These are phyloP conservation scores for Thunnus maccoyii DNA, from an alignment of 2,113 vertebrate species.

Conservation along the genomic window DNA sequence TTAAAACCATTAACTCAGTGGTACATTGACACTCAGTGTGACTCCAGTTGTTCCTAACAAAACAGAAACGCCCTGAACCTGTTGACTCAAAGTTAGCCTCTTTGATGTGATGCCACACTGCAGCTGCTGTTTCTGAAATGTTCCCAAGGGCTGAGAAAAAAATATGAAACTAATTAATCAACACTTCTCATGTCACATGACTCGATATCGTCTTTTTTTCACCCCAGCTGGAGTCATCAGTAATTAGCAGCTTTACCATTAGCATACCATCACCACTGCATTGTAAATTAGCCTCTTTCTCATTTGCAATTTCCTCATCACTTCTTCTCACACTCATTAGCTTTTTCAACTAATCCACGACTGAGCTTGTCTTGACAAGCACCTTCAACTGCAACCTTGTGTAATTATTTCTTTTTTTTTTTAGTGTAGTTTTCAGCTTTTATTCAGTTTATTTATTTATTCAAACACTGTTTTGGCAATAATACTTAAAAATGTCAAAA, in stretches of 20 bases:
- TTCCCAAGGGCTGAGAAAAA: not conserved
- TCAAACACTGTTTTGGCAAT: too few species aligned
- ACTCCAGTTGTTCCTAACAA: not conserved
- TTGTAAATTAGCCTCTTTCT: slow-evolving; percentile 55
- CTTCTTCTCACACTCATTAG: slow-evolving; percentile 5
- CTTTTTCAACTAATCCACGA: not conserved
- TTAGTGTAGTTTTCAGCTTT: too few species aligned
- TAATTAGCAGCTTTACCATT: slow-evolving; percentile 72
- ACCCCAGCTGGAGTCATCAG: slow-evolving; percentile 56
- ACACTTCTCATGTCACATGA: slow-evolving; percentile 43
- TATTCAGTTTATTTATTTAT: too few species aligned
- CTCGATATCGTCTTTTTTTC: slow-evolving; percentile 58
- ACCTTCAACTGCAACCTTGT: slow-evolving; percentile 9
- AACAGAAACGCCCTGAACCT: slow-evolving; percentile 2
- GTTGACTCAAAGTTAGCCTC: slow-evolving; percentile 12
- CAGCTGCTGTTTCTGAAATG: slow-evolving; percentile 10
- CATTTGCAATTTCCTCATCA: slow-evolving; percentile 40
- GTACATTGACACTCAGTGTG: not conserved
- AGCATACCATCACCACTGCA: slow-evolving; percentile 52
- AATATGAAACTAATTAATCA: slow-evolving; percentile 51
- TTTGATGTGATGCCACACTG: slow-evolving; percentile 11
- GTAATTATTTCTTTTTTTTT: not conserved
- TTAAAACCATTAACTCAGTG: too few species aligned
- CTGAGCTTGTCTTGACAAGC: not conserved
- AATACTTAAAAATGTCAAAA: too few species aligned